Percentiles rank a stretch among this genome's conserved stretches.
Evolutionary conservation across 2,888 invertebrate species (phyloP).

Genomic region (Sesia apiformis): DNA sequence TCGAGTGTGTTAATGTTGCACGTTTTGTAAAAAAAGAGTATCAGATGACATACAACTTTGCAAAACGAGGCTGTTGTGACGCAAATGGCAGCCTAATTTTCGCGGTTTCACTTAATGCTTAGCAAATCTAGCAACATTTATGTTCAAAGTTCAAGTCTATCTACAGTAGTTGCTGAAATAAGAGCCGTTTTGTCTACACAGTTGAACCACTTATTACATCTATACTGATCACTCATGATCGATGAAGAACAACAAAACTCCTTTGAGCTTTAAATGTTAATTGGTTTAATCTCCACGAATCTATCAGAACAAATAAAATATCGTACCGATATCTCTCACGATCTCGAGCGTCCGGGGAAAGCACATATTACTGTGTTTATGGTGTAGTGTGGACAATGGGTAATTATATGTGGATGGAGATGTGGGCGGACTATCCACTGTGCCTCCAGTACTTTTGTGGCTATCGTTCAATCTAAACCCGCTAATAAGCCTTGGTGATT

Average conservation of each 20-base stretch:
- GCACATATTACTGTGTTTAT: constrained; percentile 14
- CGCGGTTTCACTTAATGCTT: too few species aligned
- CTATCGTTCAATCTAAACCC: constrained; percentile 38
- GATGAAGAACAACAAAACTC: too few species aligned
- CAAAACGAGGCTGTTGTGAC: too few species aligned
- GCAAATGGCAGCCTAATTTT: too few species aligned
- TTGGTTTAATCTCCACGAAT: background rate
- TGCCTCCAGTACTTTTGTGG: constrained; percentile 8
- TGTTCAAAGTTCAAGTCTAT: too few species aligned
- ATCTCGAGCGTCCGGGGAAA: constrained; percentile 3
- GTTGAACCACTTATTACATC: too few species aligned
- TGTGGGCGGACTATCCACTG: constrained; percentile 5
- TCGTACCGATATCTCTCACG: background rate
- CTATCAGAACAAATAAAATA: background rate
- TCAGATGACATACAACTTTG: background rate
- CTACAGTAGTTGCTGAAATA: too few species aligned
- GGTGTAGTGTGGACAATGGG: constrained; percentile 20
- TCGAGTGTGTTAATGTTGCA: background rate
- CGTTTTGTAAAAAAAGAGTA: constrained; percentile 1
- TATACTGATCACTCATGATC: too few species aligned
- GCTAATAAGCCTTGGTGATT: constrained; percentile 36
- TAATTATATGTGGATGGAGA: constrained; percentile 11
- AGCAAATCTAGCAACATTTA: too few species aligned
- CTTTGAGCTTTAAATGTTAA: background rate
- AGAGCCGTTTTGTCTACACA: too few species aligned